These are phyloP conservation scores for Antheraea pernyi DNA, from an alignment of 1,140 invertebrate species.

Conservation along the genomic window DNA sequence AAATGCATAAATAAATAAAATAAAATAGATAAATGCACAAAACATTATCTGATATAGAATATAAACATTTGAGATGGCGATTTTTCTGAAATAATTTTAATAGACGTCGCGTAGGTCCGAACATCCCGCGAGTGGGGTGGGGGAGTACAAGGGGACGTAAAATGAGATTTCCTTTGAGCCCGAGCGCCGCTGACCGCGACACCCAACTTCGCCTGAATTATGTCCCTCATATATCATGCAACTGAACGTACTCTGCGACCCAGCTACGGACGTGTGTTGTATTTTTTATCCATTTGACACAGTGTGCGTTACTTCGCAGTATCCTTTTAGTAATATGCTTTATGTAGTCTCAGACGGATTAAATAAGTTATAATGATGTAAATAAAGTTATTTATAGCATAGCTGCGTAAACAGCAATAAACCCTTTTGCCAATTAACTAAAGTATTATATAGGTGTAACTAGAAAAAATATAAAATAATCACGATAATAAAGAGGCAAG, in stretches of 20 bases:
- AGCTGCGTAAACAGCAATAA: no score
- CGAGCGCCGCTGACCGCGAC: conserved; percentile 55
- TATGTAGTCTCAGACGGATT: no score
- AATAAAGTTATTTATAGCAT: no score
- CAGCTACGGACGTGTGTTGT: conserved; percentile 23
- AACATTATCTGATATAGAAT: neutral
- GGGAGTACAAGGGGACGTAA: conserved; percentile 38
- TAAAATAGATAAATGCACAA: no score
- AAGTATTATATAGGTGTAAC: no score
- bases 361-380: no score
- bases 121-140: conserved; percentile 20
- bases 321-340: no score
- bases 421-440: no score
- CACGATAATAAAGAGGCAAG: no score
- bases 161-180: conserved; percentile 76
- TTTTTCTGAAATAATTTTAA: conserved; percentile 74
- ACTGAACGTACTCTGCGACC: conserved; percentile 27
- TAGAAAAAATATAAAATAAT: no score
- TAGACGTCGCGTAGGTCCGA: conserved; percentile 49
- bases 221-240: conserved; percentile 61
- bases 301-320: no score
- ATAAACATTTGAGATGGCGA: conserved; percentile 23
- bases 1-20: no score
- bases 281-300: conserved; percentile 27
- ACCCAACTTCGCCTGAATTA: conserved; percentile 43